These are phyloP conservation scores for Bombus confusus DNA, from an alignment of 1,140 invertebrate species.

Conservation along the genomic window DNA sequence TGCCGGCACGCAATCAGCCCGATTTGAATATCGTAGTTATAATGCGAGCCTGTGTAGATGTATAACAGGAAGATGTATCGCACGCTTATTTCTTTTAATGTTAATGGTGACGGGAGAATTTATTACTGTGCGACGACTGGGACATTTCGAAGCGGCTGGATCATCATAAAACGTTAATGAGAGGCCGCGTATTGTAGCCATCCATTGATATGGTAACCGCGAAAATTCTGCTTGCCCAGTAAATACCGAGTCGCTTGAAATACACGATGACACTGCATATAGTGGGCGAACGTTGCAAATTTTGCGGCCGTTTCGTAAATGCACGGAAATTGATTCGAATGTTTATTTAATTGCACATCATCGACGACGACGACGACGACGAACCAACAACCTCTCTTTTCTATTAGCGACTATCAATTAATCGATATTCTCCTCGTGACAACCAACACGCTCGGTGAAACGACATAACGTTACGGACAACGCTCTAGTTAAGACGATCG, in stretches of 20 bases:
- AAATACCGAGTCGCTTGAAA: slow-evolving; percentile 26
- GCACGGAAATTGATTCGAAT: slow-evolving; percentile 48
- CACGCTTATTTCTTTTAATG: slow-evolving; percentile 53
- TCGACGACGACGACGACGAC: no score
- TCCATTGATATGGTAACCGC: slow-evolving; percentile 46
- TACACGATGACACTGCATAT: neutral
- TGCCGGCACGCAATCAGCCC: slow-evolving; percentile 17
- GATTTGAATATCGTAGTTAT: slow-evolving; percentile 48
- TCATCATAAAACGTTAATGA: slow-evolving; percentile 63
- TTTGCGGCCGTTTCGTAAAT: slow-evolving; percentile 45
- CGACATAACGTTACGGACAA: no score
- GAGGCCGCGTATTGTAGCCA: slow-evolving; percentile 44
- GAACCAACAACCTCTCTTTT: neutral
- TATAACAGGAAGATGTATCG: slow-evolving; percentile 33
- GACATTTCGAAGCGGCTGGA: slow-evolving; percentile 43
- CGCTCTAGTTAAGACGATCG: no score
- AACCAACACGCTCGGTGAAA: no score
- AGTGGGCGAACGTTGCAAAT: slow-evolving; percentile 16
- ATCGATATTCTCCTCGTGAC: neutral
- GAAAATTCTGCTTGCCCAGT: slow-evolving; percentile 52
- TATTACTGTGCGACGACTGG: neutral
- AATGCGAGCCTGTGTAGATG: slow-evolving; percentile 1
- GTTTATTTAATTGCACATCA: slow-evolving; percentile 32
- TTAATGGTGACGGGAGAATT: slow-evolving; percentile 37
- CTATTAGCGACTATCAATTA: neutral